Conservation (phyloP, 2,888 invertebrate species). For the Ornithoptera priamus region DNA sequence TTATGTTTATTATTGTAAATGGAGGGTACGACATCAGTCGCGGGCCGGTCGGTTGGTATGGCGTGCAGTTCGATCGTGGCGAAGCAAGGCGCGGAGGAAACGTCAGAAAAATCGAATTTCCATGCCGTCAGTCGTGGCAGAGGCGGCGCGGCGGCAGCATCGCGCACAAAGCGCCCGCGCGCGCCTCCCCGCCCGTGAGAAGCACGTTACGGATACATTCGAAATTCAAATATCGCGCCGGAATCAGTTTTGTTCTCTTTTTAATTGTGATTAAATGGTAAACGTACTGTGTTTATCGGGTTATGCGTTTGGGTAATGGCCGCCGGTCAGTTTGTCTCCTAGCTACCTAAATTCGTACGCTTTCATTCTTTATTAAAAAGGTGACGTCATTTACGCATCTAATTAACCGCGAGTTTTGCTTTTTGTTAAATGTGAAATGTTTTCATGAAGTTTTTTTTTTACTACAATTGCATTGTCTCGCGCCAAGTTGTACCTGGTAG, state of each 20-base stretch:
- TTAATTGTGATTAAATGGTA: slow-evolving; percentile 30
- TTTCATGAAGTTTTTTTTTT: slow-evolving; percentile 31
- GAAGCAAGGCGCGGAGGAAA: slow-evolving; percentile 77
- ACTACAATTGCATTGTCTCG: slow-evolving; percentile 66
- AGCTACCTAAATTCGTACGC: slow-evolving; percentile 63
- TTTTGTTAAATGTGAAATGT: slow-evolving; percentile 33
- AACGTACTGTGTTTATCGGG: slow-evolving; percentile 46
- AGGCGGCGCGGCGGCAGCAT: slow-evolving; percentile 75
- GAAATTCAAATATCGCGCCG: slow-evolving; percentile 39
- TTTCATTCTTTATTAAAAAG: slow-evolving; percentile 67
- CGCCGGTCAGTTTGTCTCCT: slow-evolving; percentile 60
- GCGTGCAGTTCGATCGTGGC: slow-evolving; percentile 78
- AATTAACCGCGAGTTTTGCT: slow-evolving; percentile 46
- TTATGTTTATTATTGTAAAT: slow-evolving; percentile 55
- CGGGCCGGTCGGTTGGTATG: slow-evolving; percentile 55
- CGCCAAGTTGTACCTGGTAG: slow-evolving; percentile 36
- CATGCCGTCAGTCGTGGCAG: slow-evolving; percentile 76
- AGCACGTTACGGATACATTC: slow-evolving; percentile 35
- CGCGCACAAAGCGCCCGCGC: slow-evolving; percentile 71
- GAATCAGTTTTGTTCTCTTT: slow-evolving; percentile 43
- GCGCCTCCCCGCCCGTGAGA: slow-evolving; percentile 46
- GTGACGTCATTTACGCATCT: slow-evolving; percentile 72
- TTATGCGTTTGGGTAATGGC: slow-evolving; percentile 64
- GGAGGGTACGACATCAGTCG: slow-evolving; percentile 73
- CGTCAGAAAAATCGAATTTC: slow-evolving; percentile 80